Base-by-base conservation (phyloP, 2,113 vertebrate species). In the rabbit (Oryctolagus cuniculus) region DNA sequence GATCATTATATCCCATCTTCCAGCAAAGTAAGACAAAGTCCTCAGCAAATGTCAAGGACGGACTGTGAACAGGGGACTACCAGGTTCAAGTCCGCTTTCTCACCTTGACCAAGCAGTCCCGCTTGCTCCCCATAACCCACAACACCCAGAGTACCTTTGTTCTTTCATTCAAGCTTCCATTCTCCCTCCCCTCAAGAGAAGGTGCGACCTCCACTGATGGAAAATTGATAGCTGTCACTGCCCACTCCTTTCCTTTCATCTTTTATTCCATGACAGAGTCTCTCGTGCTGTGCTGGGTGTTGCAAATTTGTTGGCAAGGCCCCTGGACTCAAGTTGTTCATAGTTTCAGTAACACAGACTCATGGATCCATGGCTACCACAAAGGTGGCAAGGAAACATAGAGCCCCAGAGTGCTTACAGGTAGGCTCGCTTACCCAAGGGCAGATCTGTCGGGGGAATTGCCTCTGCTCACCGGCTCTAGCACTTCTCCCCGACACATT, bases 141-240 rank as follows among this genome's bases (percentile, higher is more conserved):
- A 53, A n/a, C 9, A 49, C 34, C 34, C 69, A 36, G 25, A 85
- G 86, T 61, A 36, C 44, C 67, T 19, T 1, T 69, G 0, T 49
- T 31, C 29, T 61, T 82, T 67, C 12, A 63, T 24, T 85, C 44
- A 51, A 72, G 24, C 55, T 67, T 77, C 82, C 61, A 29, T 79
- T 69, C 82, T 11, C 15, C 5, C 61, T 90, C 58, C 38, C 82
- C 74, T 89, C 58, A 92, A 79, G 67, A 51, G n/a, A 89, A 79
- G 55, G 19, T 2, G 29, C 31, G 19, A 19, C 44, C 9, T 64
- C 6, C 17, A 74, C 19, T 79, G 58, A 38, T 24, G 73, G 44
- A 64, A 94, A 89, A 34, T 5, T 10, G n/a, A 8, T 15, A 6
- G 11, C 29, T 31, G 73, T 36, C 12, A 8, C 58, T 58, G 24